These are phyloP conservation scores for Odontamblyopus lacepedii DNA, from an alignment of 2,797 vertebrate genomes.

Conservation along the genomic window DNA sequence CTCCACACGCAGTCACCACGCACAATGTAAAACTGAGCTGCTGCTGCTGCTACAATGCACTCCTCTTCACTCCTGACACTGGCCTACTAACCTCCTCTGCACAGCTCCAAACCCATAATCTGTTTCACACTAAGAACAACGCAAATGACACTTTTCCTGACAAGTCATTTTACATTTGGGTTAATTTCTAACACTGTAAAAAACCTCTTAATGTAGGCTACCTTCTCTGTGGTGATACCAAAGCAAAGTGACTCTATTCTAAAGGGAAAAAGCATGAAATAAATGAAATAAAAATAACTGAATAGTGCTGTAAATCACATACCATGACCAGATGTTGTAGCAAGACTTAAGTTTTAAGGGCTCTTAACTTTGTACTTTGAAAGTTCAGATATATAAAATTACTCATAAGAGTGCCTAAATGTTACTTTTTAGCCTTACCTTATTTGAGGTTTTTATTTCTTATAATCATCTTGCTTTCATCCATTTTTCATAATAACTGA, in stretches of 20 bases:
- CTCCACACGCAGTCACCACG: conserved; percentile 55
- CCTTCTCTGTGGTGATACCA: background rate
- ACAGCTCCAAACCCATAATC: background rate
- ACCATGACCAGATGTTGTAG: background rate
- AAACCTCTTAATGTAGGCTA: background rate
- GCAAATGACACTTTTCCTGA: background rate
- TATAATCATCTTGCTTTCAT: background rate
- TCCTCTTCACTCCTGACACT: conserved; percentile 45
- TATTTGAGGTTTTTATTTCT: background rate
- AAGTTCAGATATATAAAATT: background rate
- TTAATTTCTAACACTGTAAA: background rate
- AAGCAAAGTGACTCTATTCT: background rate
- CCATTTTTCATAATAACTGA: too few relatives aligned
- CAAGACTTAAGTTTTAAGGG: too few relatives aligned
- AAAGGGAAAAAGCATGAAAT: too few relatives aligned
- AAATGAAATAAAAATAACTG: too few relatives aligned
- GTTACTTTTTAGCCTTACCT: background rate
- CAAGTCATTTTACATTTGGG: background rate
- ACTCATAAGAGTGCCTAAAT: background rate
- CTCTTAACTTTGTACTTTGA: background rate
- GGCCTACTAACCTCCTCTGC: conserved; percentile 57
- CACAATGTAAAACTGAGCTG: conserved; percentile 55
- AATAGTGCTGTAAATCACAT: background rate
- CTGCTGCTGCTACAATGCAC: conserved; percentile 41
- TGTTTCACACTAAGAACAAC: background rate